Evolutionary conservation across 37 sponge, comb jelly and placozoan species (phyloP), one percentile per base, ranked within the genome.

Genomic region (Petrosia ficiformis): DNA sequence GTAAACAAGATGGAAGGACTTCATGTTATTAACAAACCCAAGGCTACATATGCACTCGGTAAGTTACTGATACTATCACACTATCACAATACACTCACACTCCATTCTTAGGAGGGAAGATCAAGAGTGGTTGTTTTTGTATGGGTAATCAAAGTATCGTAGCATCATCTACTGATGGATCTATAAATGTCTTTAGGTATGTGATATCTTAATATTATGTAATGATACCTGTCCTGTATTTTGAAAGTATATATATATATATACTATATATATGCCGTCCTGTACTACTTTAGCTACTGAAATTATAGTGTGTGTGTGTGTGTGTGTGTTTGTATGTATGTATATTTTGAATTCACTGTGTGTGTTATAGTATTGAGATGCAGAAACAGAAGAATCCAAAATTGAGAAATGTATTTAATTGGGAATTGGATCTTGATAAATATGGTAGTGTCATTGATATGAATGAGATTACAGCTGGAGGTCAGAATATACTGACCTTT

Each of bases 1-100:
- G 77, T 85, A 22, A 39, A 52, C n/a, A 82, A 83, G 44, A 73
- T 94, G 52, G 97, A 97, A 34, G 83, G 84, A 3, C 83, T 74
- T 72, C 83, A 75, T 1, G 67, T 83, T 19, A 79, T 88, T 41
- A 84, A 71, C 39, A 90, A 88, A 43, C 63, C 92, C 24, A 84
- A 71, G 57, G 40, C 61, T 34, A 77, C 86, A 29, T 88, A 88
- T 64, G 10, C 48, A 31, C 70, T 67, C 0, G 78, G 77, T 26
- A 78, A 84, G 76, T 8, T 28, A 39, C 22, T 11, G 24, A 38
- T 28, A 37, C 30, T 65, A 11, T 19, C 6, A n/a, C n/a, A n/a
- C n/a, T 69, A 42, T 69, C 14, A 16, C 6, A 37, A 31, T 42
- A 69, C 22, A 38, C 22, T 37, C 10, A 6, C 39, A 54, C 3